These are phyloP conservation scores for Idaea straminata DNA, from an alignment of 2,888 invertebrate genomes.

Conservation along the genomic window DNA sequence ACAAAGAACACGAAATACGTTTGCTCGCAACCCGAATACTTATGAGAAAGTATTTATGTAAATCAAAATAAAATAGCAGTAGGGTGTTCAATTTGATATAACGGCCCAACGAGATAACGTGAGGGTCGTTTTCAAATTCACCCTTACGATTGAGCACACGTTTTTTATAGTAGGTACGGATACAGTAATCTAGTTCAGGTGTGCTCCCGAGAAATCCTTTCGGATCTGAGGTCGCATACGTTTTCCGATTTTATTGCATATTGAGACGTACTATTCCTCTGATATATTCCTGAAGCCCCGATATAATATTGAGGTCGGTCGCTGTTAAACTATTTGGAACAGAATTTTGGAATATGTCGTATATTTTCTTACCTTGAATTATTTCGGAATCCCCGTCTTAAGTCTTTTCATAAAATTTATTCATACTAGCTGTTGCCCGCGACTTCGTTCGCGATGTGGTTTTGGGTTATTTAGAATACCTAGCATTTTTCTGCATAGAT, in stretches of 20 bases:
- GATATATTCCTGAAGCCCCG: constrained; percentile 56
- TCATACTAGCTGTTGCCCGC: background rate
- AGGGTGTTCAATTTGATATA: constrained; percentile 56
- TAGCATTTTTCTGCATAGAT: no score
- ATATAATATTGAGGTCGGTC: constrained; percentile 53
- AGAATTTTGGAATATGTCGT: constrained; percentile 36
- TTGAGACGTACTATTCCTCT: constrained; percentile 73
- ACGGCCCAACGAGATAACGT: constrained; percentile 46
- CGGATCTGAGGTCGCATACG: constrained; percentile 69
- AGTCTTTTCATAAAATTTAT: background rate
- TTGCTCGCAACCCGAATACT: background rate
- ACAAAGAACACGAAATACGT: constrained; percentile 5
- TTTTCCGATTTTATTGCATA: constrained; percentile 75
- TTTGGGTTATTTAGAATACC: no score
- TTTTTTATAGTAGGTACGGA: constrained; percentile 66
- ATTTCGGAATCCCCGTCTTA: background rate
- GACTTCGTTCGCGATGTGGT: no score
- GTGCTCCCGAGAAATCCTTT: constrained; percentile 67
- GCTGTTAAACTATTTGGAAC: constrained; percentile 54
- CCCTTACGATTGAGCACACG: constrained; percentile 65
- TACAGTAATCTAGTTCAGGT: constrained; percentile 77
- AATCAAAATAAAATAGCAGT: constrained; percentile 53
- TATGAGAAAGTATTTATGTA: constrained; percentile 15
- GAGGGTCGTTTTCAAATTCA: constrained; percentile 62
- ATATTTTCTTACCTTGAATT: constrained; percentile 21